phyloP scores from a whole-genome alignment of 2,797 vertebrate genomes.

The Crocidura indochinensis region DNA sequence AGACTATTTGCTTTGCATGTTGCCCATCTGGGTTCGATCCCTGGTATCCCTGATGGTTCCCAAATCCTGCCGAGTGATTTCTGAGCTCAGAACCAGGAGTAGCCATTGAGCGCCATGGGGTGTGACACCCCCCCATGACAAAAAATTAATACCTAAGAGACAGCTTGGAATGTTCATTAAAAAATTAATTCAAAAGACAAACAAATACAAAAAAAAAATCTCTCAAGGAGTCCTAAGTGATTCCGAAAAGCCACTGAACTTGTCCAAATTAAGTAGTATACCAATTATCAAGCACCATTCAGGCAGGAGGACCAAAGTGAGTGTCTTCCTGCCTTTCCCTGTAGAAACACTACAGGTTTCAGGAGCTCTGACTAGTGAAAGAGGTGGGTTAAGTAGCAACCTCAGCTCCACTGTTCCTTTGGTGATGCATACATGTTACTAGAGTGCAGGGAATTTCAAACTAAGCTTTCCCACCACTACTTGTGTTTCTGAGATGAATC shows the following conservation, averaged over 20 bases:
- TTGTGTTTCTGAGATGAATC: slow-evolving; percentile 16
- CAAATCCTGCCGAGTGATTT: too few species aligned
- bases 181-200: too few species aligned
- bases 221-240: slow-evolving; percentile 28
- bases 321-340: background rate
- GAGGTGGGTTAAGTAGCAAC: background rate
- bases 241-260: background rate
- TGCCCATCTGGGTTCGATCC: too few species aligned
- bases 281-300: background rate
- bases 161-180: too few species aligned
- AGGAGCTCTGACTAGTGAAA: background rate
- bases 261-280: background rate
- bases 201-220: background rate
- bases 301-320: slow-evolving; percentile 55
- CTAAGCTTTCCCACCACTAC: background rate
- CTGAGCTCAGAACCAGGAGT: too few species aligned
- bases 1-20: too few species aligned
- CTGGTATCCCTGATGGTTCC: too few species aligned
- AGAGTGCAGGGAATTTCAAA: background rate
- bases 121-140: too few species aligned
- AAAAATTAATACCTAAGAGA: too few species aligned
- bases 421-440: background rate
- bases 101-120: too few species aligned
- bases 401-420: background rate
- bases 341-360: background rate